Conservation (phyloP, 2,113 vertebrate genomes). For the Halcyon senegalensis region DNA sequence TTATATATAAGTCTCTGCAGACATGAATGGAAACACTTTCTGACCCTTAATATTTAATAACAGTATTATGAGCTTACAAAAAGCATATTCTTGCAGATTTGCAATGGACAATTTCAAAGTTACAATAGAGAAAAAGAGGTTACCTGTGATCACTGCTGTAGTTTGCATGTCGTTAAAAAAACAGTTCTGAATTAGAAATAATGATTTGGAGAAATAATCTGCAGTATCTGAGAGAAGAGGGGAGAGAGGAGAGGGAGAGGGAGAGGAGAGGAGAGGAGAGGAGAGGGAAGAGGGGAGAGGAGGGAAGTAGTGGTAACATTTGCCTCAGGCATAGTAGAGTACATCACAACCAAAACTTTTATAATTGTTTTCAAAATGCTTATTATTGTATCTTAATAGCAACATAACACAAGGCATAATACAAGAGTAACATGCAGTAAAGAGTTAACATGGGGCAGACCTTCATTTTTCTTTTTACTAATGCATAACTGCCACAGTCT, state of each 20-base stretch:
- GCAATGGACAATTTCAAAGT: neutral
- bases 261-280: no score
- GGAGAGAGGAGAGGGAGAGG: no score
- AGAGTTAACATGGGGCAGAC: neutral
- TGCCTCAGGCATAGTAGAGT: neutral
- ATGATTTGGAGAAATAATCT: neutral
- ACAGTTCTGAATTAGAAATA: neutral
- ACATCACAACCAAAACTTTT: neutral
- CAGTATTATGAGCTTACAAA: neutral
- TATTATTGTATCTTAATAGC: neutral
- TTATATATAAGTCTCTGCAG: neutral
- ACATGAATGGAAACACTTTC: neutral
- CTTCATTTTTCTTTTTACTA: neutral
- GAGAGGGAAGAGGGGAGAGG: neutral
- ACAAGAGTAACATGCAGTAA: neutral
- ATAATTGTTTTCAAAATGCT: neutral
- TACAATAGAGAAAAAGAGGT: neutral
- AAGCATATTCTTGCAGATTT: neutral
- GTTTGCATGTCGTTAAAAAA: neutral
- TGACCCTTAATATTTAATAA: slow-evolving; percentile 20
- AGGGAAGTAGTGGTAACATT: neutral
- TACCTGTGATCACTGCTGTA: neutral
- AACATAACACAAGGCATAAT: neutral
- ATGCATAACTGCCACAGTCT: neutral
- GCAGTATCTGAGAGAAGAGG: neutral